Base-by-base conservation (phyloP, 2,113 vertebrate genomes). In the Salvelinus fontinalis region DNA sequence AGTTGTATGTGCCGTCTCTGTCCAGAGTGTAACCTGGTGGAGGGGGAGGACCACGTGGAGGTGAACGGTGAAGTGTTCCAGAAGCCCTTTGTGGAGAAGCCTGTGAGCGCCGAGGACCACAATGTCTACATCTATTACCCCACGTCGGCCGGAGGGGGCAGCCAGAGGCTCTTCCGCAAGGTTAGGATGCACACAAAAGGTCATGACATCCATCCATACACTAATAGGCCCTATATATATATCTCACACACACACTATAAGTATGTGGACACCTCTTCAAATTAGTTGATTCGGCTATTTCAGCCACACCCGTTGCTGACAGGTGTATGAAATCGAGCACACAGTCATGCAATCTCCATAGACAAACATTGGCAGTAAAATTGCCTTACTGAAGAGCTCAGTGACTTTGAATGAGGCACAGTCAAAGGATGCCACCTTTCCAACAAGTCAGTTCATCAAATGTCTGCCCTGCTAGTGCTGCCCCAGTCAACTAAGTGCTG, bases 61-160 rank as follows among this genome's bases (percentile, higher is more conserved):
- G 95, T 97, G 65, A 97, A 96, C 76, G 95, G 96, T 18, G 95
- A 96, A 85, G 85, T 96, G 87, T 97, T 97, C 88, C 96, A 96
- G 85, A 96, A 97, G 79, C 96, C 96, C 2, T 96, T 97, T 88
- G 96, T 96, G 72, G 96, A 97, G 90, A 97, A 97, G 59, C 96
- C 96, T 9, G 95, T 97, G 54, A 95, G 95, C 85, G 96, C 96
- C 8, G 96, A 97, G 84, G 96, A 97, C 90, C 96, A 96, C 87
- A 97, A 97, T 80, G 95, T 97, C 85, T 97, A 97, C 90, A 97
- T 97, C 90, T 97, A 96, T 86, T 97, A 97, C 69, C 96, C 96
- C 73, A 96, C 96, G 3, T 96, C 95, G 75, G 96, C 96, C 54
- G 96, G 96, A 3, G 95, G 96, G 26, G 95, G 96, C 78, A 97